Base-by-base conservation (phyloP, 2,888 invertebrate genomes). In the Notodromas monacha region DNA sequence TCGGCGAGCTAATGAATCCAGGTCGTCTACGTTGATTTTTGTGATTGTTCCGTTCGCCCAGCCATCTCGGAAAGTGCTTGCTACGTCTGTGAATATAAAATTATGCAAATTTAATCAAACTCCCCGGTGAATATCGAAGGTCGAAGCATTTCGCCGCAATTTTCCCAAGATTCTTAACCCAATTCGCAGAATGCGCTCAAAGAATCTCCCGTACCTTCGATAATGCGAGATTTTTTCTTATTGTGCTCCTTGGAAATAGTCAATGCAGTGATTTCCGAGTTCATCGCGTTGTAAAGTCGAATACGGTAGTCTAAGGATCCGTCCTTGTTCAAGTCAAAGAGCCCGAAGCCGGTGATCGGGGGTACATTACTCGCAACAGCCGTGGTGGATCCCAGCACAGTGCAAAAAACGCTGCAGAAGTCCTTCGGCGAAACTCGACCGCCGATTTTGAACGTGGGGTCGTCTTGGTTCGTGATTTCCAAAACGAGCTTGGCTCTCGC, bases 1-100 rank as follows among this genome's bases (percentile, higher is more conserved):
- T 2, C 72, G 74, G 31, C 64, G 64, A 44, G 77, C 72, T 14
- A 81, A 49, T 1, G 73, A 68, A 39, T 76, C 74, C 28, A 77
- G 56, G 3, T 76, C 65, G 37, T 70, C 62, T 0, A 76, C 72
- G 28, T 67, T 68, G 3, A 73, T 59, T 36, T 66, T 61, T 12
- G 68, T 67, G 21, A 73, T 50, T 0, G 67, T 66, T 3, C 76
- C 77, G 37, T 66, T 65, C 1, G 62, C 63, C 50, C 60, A 50
- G 43, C 63, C 50, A 43, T 61, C 52, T 42, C 8, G 27, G 14
- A 14, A 16, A 16, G 12, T 12, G 8, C n/a, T n/a, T n/a, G n/a
- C n/a, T n/a, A n/a, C n/a, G n/a, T n/a, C n/a, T n/a, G n/a, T n/a
- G n/a, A n/a, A n/a, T n/a, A n/a, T n/a, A n/a, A n/a, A n/a, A n/a